Base-by-base conservation (phyloP, 2,888 invertebrate genomes). In the Aradus depressus region DNA sequence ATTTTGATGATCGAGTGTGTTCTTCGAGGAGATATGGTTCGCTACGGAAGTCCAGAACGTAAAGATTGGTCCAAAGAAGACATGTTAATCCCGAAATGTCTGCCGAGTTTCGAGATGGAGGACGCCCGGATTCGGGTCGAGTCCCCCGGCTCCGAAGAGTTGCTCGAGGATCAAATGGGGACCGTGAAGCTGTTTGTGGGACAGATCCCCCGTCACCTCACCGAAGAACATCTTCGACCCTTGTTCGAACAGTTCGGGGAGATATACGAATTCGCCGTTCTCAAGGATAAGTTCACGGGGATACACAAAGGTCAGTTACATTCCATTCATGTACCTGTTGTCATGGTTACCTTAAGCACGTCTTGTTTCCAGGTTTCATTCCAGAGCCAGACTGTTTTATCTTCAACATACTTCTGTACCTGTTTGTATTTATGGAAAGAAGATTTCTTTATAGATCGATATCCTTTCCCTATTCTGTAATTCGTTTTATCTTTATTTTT, bases 281-380 rank as follows among this genome's bases (percentile, higher is more conserved):
- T 93, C 62, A 91, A 90, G 75, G 92, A 93, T 70, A 88, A 91
- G 67, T 85, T 87, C 74, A 92, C 91, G 53, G 92, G 92, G 59
- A 86, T 91, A 81, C 92, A 92, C 70, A 92, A 92, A 81, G 91
- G 90, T 86, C 66, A 68, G 75, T 65, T 12, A 8, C 10, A 38
- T 12, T 8, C 38, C 10, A 12, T 38, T 38, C 8, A 38, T 12
- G 31, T 10, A 31, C 31, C 10, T 12, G 31, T 31, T n/a, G n/a
- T n/a, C n/a, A n/a, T n/a, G n/a, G n/a, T n/a, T n/a, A n/a, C n/a
- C n/a, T n/a, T n/a, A n/a, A n/a, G n/a, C n/a, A n/a, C n/a, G n/a
- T n/a, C n/a, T n/a, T n/a, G n/a, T n/a, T n/a, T n/a, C n/a, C n/a
- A n/a, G n/a, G n/a, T n/a, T n/a, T n/a, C n/a, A n/a, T n/a, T n/a